A percentile compares a stretch with the other conserved stretches of the same genome.
Evolutionary conservation across 2,888 invertebrate genomes (phyloP).

Genomic region (Diadromus collaris): DNA sequence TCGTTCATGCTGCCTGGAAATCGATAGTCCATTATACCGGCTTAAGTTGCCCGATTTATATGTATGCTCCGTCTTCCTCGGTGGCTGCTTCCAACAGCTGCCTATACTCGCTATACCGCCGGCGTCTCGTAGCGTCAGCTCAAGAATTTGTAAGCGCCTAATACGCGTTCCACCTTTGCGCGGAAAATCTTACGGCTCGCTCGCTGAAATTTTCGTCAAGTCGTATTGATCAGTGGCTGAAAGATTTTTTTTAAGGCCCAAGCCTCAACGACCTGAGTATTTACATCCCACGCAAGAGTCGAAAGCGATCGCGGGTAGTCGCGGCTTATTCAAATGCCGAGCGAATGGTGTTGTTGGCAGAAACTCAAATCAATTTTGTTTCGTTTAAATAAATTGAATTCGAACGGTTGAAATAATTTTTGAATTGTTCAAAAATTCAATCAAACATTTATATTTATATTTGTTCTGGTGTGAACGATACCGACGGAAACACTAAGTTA

Average conservation of each 20-base stretch:
- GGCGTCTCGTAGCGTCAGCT: constrained; percentile 52
- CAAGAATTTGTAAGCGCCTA: constrained; percentile 53
- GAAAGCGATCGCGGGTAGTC: background rate
- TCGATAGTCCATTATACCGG: constrained; percentile 77
- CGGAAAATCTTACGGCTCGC: constrained; percentile 26
- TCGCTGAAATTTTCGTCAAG: constrained; percentile 38
- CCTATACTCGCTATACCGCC: constrained; percentile 41
- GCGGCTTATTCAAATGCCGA: background rate
- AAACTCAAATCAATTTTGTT: background rate
- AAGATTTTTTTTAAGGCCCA: constrained; percentile 15
- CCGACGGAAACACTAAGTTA: no score
- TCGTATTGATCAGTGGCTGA: constrained; percentile 7
- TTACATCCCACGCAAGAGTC: background rate
- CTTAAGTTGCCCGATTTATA: constrained; percentile 74
- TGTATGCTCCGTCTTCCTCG: constrained; percentile 68
- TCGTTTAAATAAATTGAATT: background rate
- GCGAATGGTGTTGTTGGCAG: background rate
- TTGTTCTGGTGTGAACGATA: no score
- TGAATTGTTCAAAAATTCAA: no score
- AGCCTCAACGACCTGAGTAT: background rate
- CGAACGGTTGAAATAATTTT: no score
- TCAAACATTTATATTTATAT: no score
- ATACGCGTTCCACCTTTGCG: constrained; percentile 40
- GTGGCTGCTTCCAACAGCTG: constrained; percentile 41
- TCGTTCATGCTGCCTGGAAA: constrained; percentile 64